Evolutionary conservation across 2,797 vertebrate genomes (phyloP).

Genomic region (Syngnathus acus): DNA sequence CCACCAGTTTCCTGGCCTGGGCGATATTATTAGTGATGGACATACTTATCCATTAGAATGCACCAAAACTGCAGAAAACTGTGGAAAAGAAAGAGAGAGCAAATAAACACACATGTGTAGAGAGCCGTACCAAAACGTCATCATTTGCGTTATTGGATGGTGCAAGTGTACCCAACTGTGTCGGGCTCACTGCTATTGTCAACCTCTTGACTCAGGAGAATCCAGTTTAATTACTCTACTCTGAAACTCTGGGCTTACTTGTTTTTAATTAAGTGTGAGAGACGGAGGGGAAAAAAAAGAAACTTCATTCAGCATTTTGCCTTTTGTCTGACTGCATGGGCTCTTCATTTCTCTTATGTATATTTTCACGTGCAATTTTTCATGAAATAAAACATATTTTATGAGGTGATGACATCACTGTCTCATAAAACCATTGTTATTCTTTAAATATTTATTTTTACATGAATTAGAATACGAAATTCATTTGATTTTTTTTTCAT

Average conservation of each 20-base stretch:
- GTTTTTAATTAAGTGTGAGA: slow-evolving; percentile 13
- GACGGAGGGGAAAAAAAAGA: slow-evolving; percentile 5
- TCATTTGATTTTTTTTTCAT: no score
- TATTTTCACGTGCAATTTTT: no score
- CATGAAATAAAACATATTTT: no score
- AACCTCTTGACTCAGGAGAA: not conserved
- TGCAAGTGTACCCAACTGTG: not conserved
- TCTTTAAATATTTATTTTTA: no score
- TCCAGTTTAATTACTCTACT: not conserved
- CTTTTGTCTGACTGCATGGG: no score
- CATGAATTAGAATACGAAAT: no score
- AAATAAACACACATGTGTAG: no score
- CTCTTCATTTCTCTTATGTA: no score
- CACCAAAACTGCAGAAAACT: slow-evolving; percentile 65
- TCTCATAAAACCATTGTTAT: no score
- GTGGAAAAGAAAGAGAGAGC: slow-evolving; percentile 2
- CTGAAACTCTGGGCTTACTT: slow-evolving; percentile 36
- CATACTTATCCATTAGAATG: slow-evolving; percentile 88
- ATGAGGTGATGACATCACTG: no score
- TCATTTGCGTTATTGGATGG: not conserved
- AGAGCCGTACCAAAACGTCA: not conserved
- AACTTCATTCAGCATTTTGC: no score
- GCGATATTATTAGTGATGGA: slow-evolving; percentile 94
- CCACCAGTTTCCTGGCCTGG: slow-evolving; percentile 95
- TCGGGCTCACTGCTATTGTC: not conserved